Percentiles rank a stretch among this genome's conserved stretches.
Evolutionary conservation across 2,888 invertebrate genomes (phyloP).

Genomic region (Venusia cambrica): DNA sequence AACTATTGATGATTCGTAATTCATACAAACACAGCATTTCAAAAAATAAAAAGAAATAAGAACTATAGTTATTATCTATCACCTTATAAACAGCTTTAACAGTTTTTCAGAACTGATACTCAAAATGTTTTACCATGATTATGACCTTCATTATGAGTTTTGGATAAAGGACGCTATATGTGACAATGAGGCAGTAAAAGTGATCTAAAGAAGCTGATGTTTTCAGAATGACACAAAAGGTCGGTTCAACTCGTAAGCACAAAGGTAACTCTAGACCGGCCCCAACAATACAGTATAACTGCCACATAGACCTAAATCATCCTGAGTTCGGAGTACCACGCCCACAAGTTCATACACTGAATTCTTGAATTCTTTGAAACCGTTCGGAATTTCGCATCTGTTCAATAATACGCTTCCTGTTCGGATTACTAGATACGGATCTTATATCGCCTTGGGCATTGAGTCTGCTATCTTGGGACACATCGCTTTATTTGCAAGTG

Average conservation of each 20-base stretch:
- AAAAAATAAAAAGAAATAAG: too few relatives aligned
- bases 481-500: slow-evolving; percentile 52
- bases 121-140: too few relatives aligned
- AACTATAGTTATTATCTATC: too few relatives aligned
- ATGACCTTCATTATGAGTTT: too few relatives aligned
- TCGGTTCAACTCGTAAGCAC: slow-evolving; percentile 24
- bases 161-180: too few relatives aligned
- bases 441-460: slow-evolving; percentile 63
- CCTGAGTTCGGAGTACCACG: slow-evolving; percentile 59
- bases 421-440: slow-evolving; percentile 74
- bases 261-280: slow-evolving; percentile 31
- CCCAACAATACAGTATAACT: slow-evolving; percentile 27
- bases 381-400: slow-evolving; percentile 75
- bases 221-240: too few relatives aligned
- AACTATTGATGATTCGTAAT: slow-evolving; percentile 19
- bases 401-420: slow-evolving; percentile 75
- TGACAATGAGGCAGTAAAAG: too few relatives aligned
- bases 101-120: too few relatives aligned
- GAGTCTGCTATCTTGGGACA: slow-evolving; percentile 51
- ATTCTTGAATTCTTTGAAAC: slow-evolving; percentile 42
- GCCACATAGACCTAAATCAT: slow-evolving; percentile 45
- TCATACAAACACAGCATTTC: too few relatives aligned
- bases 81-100: too few relatives aligned
- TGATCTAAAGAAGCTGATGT: too few relatives aligned
- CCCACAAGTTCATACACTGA: slow-evolving; percentile 65